Evolutionary conservation across 2,113 vertebrate species (phyloP).

Genomic region (Callocephalon fimbriatum): DNA sequence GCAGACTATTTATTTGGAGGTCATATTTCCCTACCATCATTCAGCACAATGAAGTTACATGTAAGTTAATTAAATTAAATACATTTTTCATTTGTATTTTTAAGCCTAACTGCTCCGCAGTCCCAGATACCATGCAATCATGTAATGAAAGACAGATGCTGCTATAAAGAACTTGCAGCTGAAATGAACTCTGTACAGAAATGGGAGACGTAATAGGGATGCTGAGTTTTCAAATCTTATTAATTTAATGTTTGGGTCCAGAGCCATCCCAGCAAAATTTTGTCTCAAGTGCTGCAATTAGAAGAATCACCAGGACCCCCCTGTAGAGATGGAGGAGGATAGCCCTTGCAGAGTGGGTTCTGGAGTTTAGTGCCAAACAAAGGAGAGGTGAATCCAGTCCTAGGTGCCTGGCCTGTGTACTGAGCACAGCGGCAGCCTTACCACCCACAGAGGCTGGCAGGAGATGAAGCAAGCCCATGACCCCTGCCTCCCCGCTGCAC

Average conservation of each 20-base stretch:
- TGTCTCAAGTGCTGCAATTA: not conserved
- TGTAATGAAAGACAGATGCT: slow-evolving; percentile 49
- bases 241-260: slow-evolving; percentile 9
- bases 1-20: slow-evolving; percentile 18
- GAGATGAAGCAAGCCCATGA: rapidly evolving
- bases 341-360: not conserved
- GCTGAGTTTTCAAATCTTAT: slow-evolving; percentile 8
- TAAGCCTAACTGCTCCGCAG: not conserved
- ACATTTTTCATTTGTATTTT: not conserved
- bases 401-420: not conserved
- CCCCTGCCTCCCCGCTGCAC: rapidly evolving
- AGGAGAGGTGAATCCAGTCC: not conserved
- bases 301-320: not conserved
- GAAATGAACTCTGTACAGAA: not conserved
- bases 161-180: not conserved
- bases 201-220: not conserved
- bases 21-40: not conserved
- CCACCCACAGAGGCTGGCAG: rapidly evolving
- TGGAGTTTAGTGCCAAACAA: rapidly evolving
- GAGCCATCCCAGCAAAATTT: not conserved
- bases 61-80: slow-evolving; percentile 39
- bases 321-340: not conserved
- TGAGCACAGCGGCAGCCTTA: not conserved
- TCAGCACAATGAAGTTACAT: not conserved
- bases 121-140: not conserved